Evolutionary conservation across 2,888 invertebrate genomes (phyloP).

Genomic region (Lithophane socia): DNA sequence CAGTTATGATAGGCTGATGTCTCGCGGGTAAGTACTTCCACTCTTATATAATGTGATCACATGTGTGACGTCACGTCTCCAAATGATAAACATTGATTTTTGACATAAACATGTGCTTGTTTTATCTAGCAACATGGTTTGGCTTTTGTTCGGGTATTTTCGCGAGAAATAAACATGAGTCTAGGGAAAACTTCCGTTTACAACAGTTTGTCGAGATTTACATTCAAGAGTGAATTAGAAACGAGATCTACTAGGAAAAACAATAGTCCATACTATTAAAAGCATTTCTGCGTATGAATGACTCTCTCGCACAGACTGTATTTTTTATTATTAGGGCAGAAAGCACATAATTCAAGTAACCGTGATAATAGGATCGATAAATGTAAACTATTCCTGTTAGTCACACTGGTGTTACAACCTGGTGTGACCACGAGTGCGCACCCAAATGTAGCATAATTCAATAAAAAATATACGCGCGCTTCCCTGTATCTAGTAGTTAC

Average conservation of each 20-base stretch:
- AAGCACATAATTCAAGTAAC: not conserved
- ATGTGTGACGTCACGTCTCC: slow-evolving; percentile 41
- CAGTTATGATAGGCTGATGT: slow-evolving; percentile 46
- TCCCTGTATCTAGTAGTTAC: too few relatives aligned
- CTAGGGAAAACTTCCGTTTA: not conserved
- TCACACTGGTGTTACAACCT: too few relatives aligned
- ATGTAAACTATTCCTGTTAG: too few relatives aligned
- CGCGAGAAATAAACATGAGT: not conserved
- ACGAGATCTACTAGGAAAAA: not conserved
- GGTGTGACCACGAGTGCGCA: too few relatives aligned
- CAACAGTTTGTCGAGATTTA: not conserved
- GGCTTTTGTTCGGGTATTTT: not conserved
- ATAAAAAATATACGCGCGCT: not conserved
- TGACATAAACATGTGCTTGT: slow-evolving; percentile 36
- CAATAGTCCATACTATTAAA: not conserved
- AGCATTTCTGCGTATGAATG: not conserved
- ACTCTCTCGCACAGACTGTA: not conserved
- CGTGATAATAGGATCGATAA: not conserved
- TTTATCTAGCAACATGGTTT: slow-evolving; percentile 6
- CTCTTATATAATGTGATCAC: slow-evolving; percentile 52
- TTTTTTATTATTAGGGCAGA: not conserved
- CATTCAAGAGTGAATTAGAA: not conserved
- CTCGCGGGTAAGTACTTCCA: slow-evolving; percentile 7
- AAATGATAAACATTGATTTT: slow-evolving; percentile 51
- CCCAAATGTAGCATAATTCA: too few relatives aligned